Percentiles rank a stretch among this genome's conserved stretches.
phyloP scores from a whole-genome alignment of 2,797 vertebrate species.

The Odontamblyopus lacepedii region DNA sequence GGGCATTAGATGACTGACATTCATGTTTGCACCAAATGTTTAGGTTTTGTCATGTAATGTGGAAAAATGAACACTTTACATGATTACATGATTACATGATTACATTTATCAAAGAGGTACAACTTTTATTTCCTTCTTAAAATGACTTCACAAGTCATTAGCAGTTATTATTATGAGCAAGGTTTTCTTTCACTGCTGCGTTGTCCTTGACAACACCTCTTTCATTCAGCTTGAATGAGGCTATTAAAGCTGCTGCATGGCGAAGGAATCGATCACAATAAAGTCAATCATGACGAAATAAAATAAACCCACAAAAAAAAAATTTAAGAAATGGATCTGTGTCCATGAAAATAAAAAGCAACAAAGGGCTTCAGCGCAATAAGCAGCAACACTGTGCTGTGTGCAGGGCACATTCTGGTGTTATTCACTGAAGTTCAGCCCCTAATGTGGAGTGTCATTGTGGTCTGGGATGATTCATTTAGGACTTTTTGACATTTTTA shows the following conservation, averaged over 20 bases:
- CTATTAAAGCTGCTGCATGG: conserved; percentile 50
- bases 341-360: conserved; percentile 22
- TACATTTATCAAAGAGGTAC: conserved; percentile 23
- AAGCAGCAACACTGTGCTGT: background rate
- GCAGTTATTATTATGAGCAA: conserved; percentile 44
- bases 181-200: conserved; percentile 58
- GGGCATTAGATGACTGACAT: conserved; percentile 68
- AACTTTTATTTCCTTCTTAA: conserved; percentile 38
- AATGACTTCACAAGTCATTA: conserved; percentile 53
- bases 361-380: conserved; percentile 38
- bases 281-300: conserved; percentile 33
- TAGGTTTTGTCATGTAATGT: conserved; percentile 42
- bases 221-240: conserved; percentile 43
- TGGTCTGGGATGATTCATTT: background rate
- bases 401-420: background rate
- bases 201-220: conserved; percentile 64
- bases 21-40: conserved; percentile 59
- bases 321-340: conserved; percentile 41
- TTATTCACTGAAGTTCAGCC: background rate
- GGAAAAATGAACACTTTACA: conserved; percentile 37
- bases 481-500: background rate
- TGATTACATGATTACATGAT: conserved; percentile 17
- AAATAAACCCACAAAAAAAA: conserved; percentile 26
- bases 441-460: background rate
- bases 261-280: conserved; percentile 44